Conservation (phyloP, 2,888 invertebrate genomes). For the Prosopocoilus inquinatus region DNA sequence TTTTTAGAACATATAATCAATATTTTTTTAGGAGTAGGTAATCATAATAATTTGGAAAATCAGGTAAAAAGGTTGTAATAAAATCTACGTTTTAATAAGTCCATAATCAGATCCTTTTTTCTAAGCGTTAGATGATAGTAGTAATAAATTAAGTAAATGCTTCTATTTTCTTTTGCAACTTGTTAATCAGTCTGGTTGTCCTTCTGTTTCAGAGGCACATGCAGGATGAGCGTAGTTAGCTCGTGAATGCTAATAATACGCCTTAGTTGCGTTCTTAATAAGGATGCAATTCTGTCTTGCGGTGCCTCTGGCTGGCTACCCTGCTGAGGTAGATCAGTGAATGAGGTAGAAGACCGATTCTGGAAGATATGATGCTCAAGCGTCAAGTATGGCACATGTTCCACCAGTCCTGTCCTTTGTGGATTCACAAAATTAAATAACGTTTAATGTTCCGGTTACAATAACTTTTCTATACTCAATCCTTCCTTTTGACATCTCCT, state of each 20-base stretch:
- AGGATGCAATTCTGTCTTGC: conserved; percentile 49
- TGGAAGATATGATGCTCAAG: conserved; percentile 42
- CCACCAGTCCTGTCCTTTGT: conserved; percentile 10
- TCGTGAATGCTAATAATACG: conserved; percentile 51
- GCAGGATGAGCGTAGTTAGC: conserved; percentile 64
- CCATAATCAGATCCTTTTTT: background rate
- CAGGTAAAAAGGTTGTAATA: too few relatives aligned
- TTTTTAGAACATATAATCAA: too few relatives aligned
- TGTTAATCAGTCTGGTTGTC: conserved; percentile 55
- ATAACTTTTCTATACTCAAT: background rate
- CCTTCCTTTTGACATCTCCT: conserved; percentile 5
- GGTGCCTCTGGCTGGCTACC: conserved; percentile 52
- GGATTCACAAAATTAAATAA: conserved; percentile 5
- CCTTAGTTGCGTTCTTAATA: conserved; percentile 42
- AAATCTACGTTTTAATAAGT: too few relatives aligned
- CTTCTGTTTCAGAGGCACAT: conserved; percentile 80
- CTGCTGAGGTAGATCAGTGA: conserved; percentile 41
- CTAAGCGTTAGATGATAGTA: background rate
- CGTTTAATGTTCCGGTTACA: conserved; percentile 8
- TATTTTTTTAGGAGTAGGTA: too few relatives aligned
- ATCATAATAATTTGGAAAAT: too few relatives aligned
- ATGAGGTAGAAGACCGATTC: conserved; percentile 46
- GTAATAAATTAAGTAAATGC: background rate
- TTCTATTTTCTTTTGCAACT: conserved; percentile 5
- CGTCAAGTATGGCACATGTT: conserved; percentile 38